Percentiles rank a stretch among this genome's conserved stretches.
phyloP scores from a whole-genome alignment of 2,888 invertebrate species.

The Orchesella flavescens region DNA sequence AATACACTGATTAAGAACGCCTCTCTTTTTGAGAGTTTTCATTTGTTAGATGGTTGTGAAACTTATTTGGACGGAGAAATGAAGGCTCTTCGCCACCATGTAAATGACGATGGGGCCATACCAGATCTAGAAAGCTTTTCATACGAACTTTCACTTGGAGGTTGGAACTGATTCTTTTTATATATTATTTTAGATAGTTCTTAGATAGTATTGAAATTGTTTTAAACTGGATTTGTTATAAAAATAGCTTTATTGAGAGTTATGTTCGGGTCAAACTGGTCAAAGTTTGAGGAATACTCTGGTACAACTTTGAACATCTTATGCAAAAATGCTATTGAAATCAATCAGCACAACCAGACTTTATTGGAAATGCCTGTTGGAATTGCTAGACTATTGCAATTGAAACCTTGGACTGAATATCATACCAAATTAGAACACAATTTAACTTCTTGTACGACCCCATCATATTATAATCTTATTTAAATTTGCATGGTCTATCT shows the following conservation, averaged over 20 bases:
- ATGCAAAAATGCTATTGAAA: conserved; percentile 9
- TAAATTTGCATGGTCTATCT: not conserved
- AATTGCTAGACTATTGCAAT: conserved; percentile 12
- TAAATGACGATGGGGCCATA: conserved; percentile 4
- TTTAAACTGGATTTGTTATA: too few relatives aligned
- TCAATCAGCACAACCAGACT: conserved; percentile 19
- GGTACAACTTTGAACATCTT: not conserved
- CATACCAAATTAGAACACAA: conserved; percentile 7
- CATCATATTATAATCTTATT: too few relatives aligned
- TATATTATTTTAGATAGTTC: not conserved
- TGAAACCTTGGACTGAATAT: conserved; percentile 16
- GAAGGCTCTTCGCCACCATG: not conserved
- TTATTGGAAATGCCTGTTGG: conserved; percentile 20
- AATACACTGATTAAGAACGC: conserved; percentile 12
- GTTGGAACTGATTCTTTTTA: conserved; percentile 11
- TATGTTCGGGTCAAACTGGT: conserved; percentile 15
- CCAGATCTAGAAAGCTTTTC: not conserved
- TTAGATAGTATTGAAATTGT: not conserved
- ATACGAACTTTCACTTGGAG: conserved; percentile 28
- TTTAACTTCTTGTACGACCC: conserved; percentile 26
- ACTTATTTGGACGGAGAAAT: conserved; percentile 1
- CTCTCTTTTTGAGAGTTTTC: conserved; percentile 21
- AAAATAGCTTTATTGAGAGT: conserved; percentile 6
- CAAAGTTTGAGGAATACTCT: not conserved
- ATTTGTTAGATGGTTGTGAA: conserved; percentile 36